Percentiles rank a stretch among this genome's conserved stretches.
phyloP scores from a whole-genome alignment of 2,888 invertebrate species.

The Entomobrya proxima region DNA sequence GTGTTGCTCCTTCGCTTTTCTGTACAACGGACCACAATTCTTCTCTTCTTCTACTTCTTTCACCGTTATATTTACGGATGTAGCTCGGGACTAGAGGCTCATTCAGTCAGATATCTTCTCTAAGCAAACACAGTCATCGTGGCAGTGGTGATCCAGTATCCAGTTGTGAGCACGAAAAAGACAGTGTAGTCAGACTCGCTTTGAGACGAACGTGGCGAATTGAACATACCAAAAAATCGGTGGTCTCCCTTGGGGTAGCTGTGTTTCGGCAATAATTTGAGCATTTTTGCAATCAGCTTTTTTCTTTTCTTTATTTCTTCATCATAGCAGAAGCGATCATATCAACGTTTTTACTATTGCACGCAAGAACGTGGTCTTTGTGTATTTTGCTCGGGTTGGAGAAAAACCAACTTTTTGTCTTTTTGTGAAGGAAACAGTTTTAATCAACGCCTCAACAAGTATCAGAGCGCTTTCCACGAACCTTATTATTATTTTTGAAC shows the following conservation, averaged over 20 bases:
- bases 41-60: not conserved
- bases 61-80: conserved; percentile 42
- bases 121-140: conserved; percentile 31
- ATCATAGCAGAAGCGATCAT: not conserved
- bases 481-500: not conserved
- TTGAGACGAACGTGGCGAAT: conserved; percentile 20
- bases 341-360: not conserved
- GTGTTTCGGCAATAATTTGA: conserved; percentile 31
- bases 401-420: not conserved
- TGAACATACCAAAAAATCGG: conserved; percentile 35
- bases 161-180: not conserved
- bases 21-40: not conserved
- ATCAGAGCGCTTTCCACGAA: not conserved
- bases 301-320: not conserved
- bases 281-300: conserved; percentile 31
- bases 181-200: not conserved
- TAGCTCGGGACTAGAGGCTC: conserved; percentile 44
- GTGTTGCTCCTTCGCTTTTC: not conserved
- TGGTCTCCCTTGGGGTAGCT: conserved; percentile 19
- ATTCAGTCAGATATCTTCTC: conserved; percentile 52
- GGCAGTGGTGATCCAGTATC: conserved; percentile 22
- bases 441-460: conserved; percentile 46
- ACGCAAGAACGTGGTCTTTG: not conserved
- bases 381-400: not conserved
- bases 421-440: conserved; percentile 22